Evolutionary conservation across 2,888 invertebrate genomes (phyloP).

Genomic region (Himalopsyche kuldschensis): DNA sequence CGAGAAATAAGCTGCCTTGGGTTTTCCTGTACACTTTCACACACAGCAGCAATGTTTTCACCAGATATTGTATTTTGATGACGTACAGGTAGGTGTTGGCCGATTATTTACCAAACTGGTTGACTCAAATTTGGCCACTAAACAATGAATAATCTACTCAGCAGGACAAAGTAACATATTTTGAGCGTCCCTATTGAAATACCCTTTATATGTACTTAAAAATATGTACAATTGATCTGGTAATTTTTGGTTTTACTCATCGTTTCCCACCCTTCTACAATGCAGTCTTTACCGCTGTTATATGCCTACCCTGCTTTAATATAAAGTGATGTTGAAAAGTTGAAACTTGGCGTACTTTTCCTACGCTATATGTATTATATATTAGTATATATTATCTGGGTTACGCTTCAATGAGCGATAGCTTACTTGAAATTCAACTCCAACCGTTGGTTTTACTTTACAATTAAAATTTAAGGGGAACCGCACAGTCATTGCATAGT

Average conservation of each 20-base stretch:
- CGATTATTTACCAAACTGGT: no score
- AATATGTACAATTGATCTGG: background rate
- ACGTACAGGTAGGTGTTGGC: no score
- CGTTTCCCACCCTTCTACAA: background rate
- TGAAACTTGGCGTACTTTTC: background rate
- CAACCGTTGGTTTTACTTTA: background rate
- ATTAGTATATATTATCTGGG: background rate
- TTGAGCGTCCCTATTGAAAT: no score
- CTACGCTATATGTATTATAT: no score
- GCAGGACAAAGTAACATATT: no score
- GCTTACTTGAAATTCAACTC: background rate
- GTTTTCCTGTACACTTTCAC: no score
- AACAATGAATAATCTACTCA: no score
- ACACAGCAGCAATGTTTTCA: no score
- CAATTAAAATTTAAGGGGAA: background rate
- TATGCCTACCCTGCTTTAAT: background rate
- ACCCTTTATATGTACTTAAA: no score
- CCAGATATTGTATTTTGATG: no score
- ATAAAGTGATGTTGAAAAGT: background rate
- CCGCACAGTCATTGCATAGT: background rate
- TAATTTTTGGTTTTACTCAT: background rate
- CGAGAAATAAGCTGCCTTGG: no score
- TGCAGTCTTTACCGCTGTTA: background rate
- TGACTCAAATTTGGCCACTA: no score
- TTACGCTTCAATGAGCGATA: background rate